phyloP scores from a whole-genome alignment of 2,888 invertebrate species.

The Doris montereyensis region DNA sequence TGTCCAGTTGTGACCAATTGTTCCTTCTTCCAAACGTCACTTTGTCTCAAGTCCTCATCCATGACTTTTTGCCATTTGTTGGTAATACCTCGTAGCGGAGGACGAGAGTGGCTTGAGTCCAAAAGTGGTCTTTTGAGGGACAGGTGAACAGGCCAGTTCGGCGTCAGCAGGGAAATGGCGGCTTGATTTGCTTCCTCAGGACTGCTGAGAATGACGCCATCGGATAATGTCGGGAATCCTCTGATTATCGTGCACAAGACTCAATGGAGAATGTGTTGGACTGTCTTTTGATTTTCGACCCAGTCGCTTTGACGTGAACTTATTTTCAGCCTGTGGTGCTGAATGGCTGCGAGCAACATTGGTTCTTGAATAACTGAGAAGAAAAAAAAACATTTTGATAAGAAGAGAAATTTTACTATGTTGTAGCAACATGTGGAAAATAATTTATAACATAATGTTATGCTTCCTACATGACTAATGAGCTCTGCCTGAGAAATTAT shows the following conservation, averaged over 20 bases:
- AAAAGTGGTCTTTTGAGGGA: background rate
- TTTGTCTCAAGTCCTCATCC: slow-evolving; percentile 1
- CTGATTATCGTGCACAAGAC: background rate
- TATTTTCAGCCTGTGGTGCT: slow-evolving; percentile 20
- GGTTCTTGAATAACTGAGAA: no score
- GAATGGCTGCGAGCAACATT: background rate
- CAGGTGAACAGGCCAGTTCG: background rate
- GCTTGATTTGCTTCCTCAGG: background rate
- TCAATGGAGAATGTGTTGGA: background rate
- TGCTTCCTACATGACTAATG: no score
- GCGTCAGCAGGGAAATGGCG: background rate
- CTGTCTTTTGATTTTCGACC: background rate
- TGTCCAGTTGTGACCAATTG: slow-evolving; percentile 11
- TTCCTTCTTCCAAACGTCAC: slow-evolving; percentile 31
- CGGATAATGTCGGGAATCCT: slow-evolving; percentile 26
- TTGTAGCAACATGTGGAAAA: no score
- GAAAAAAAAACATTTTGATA: no score
- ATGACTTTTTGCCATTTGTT: background rate
- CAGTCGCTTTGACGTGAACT: background rate
- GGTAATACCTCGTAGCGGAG: background rate
- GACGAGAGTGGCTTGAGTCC: slow-evolving; percentile 3
- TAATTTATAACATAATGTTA: no score
- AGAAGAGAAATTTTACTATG: no score
- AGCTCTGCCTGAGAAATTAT: no score
- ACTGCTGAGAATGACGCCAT: background rate